Evolutionary conservation across 2,888 invertebrate genomes (phyloP), one percentile per base, ranked within the genome.

Genomic region (Tinea trinotella): DNA sequence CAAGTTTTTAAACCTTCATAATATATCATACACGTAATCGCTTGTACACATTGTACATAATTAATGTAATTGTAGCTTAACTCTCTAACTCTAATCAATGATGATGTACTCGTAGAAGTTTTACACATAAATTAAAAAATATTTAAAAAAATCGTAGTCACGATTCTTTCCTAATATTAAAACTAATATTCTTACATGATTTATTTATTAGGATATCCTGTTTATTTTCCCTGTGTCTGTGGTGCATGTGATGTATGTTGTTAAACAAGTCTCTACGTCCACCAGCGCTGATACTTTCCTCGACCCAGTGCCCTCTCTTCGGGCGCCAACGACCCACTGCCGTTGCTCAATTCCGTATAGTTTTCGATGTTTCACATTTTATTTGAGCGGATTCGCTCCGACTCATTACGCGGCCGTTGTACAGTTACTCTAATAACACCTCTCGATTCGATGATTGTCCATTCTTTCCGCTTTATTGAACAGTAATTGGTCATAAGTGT

Each of bases 231-330:
- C n/a, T n/a, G n/a, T n/a, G n/a, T n/a, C n/a, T n/a, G n/a, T n/a
- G n/a, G n/a, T n/a, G n/a, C n/a, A n/a, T 30, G 7, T 30, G 2
- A 7, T 7, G 7, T n/a, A 22, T 7, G 22, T 22, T 22, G 7
- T 22, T 30, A 7, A 30, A 30, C 7, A 30, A 30, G 30, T 30
- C 30, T 30, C 30, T 10, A 4, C 30, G 7, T 30, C 30, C 30
- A 30, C 30, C 30, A 7, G 30, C 30, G 30, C 34, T 30, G n/a
- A 18, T 80, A 80, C 84, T 84, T 85, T 83, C 84, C 79, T 81
- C 81, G 84, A 83, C 84, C 85, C 74, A 84, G 79, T 84, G 82
- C 76, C 83, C 84, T 81, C 76, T 71, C 78, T 70, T 67, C 69
- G 65, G 59, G 67, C 57, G 58, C 55, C 58, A 9, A n/a, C 75